Conservation (phyloP, 2,797 vertebrate species). For the Syngnathus rostellatus region DNA sequence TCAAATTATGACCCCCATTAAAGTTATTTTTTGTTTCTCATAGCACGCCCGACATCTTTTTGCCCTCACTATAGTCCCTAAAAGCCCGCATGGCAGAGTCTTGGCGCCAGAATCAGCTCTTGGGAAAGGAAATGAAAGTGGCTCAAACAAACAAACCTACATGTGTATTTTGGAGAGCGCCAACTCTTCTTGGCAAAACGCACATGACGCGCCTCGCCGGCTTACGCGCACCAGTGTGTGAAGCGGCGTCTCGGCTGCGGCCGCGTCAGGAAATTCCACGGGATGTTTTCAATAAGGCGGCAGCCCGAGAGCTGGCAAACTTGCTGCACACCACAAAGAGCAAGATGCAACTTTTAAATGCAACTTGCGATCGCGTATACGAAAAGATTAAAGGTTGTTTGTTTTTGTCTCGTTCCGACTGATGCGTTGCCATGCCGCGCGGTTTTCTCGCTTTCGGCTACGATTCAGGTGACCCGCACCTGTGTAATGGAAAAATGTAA, state of each 20-base stretch:
- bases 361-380: constrained; percentile 12
- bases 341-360: constrained; percentile 30
- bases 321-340: constrained; percentile 54
- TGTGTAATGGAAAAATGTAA: background rate
- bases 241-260: constrained; percentile 50
- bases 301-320: constrained; percentile 59
- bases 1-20: too few species aligned
- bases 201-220: constrained; percentile 32
- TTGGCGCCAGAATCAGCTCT: constrained; percentile 6
- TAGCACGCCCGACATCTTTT: background rate
- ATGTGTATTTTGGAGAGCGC: constrained; percentile 44
- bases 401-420: background rate
- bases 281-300: constrained; percentile 74
- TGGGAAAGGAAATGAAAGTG: background rate
- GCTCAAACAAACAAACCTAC: constrained; percentile 24
- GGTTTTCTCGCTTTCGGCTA: background rate
- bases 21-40: too few species aligned
- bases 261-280: constrained; percentile 70
- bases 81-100: background rate
- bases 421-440: too few species aligned
- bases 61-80: background rate
- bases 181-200: constrained; percentile 30
- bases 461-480: background rate
- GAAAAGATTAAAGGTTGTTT: constrained; percentile 14
- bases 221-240: constrained; percentile 23